These are phyloP conservation scores for Phalacrocorax carbo DNA, from an alignment of 2,113 vertebrate genomes.

Conservation along the genomic window DNA sequence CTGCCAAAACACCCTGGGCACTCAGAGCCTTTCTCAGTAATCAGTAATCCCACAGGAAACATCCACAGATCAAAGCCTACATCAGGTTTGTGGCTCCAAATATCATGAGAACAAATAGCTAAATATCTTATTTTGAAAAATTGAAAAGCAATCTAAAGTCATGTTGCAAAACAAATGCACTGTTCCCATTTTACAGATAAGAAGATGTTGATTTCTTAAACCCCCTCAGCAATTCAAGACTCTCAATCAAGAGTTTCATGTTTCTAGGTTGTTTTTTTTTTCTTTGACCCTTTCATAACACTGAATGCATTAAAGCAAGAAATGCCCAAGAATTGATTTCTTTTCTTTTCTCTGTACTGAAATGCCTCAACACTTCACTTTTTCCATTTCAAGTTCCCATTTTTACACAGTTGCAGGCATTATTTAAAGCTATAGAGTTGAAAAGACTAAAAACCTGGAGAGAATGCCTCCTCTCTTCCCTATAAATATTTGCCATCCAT, in stretches of 20 bases:
- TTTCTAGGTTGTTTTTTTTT: neutral
- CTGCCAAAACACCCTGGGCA: neutral
- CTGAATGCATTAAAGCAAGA: conserved; percentile 25
- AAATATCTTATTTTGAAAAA: neutral
- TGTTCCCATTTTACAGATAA: neutral
- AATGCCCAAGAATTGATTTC: conserved; percentile 18
- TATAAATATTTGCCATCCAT: conserved; percentile 20
- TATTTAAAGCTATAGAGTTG: conserved; percentile 12
- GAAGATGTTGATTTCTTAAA: neutral
- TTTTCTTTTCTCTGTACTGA: neutral
- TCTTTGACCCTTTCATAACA: conserved; percentile 13
- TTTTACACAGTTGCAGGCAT: neutral
- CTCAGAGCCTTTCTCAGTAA: neutral
- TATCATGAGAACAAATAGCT: neutral
- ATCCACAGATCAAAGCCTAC: neutral
- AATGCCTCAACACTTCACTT: neutral
- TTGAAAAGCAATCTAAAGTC: neutral
- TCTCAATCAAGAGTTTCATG: neutral
- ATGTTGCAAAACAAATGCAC: neutral
- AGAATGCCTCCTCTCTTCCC: neutral
- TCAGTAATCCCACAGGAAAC: neutral
- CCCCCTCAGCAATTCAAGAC: neutral
- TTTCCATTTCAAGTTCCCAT: conserved; percentile 2
- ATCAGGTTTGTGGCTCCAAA: neutral
- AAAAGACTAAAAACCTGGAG: neutral